These are phyloP conservation scores for Agonum fuliginosum DNA, from an alignment of 2,888 invertebrate genomes.

Conservation along the genomic window DNA sequence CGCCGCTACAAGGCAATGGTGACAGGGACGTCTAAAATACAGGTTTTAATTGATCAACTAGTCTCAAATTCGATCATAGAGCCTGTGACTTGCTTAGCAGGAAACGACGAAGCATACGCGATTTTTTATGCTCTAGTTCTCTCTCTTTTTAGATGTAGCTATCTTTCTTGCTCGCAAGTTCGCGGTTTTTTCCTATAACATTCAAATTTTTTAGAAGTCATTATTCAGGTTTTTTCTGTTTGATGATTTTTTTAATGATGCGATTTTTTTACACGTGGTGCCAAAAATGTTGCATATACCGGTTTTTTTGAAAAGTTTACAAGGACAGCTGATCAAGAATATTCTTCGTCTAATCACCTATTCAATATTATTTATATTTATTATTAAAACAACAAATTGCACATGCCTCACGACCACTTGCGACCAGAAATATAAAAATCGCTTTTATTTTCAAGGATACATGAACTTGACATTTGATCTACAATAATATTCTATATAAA, in stretches of 20 bases:
- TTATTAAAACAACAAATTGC: neutral
- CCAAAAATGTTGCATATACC: slow-evolving; percentile 50
- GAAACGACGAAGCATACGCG: slow-evolving; percentile 44
- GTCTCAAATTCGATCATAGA: slow-evolving; percentile 56
- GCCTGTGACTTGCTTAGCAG: slow-evolving; percentile 25
- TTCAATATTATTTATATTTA: neutral
- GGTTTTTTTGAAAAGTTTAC: slow-evolving; percentile 21
- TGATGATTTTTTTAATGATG: slow-evolving; percentile 43
- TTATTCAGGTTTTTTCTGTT: slow-evolving; percentile 51
- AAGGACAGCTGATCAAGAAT: neutral
- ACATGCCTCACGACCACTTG: neutral
- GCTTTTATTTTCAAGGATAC: too few species aligned
- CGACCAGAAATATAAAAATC: too few species aligned
- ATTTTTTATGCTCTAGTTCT: slow-evolving; percentile 15
- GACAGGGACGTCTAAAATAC: slow-evolving; percentile 31
- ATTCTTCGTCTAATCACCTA: neutral
- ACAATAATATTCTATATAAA: too few species aligned
- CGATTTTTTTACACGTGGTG: slow-evolving; percentile 42
- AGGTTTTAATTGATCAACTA: slow-evolving; percentile 58
- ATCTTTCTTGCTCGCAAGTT: slow-evolving; percentile 17
- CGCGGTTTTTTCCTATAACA: slow-evolving; percentile 47
- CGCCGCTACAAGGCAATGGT: slow-evolving; percentile 7
- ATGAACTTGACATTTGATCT: too few species aligned
- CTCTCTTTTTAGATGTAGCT: slow-evolving; percentile 1
- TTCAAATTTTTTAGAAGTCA: slow-evolving; percentile 49